Base-by-base conservation (phyloP, 53 echinoderm and acorn worm species). In the Paracentrotus lividus region DNA sequence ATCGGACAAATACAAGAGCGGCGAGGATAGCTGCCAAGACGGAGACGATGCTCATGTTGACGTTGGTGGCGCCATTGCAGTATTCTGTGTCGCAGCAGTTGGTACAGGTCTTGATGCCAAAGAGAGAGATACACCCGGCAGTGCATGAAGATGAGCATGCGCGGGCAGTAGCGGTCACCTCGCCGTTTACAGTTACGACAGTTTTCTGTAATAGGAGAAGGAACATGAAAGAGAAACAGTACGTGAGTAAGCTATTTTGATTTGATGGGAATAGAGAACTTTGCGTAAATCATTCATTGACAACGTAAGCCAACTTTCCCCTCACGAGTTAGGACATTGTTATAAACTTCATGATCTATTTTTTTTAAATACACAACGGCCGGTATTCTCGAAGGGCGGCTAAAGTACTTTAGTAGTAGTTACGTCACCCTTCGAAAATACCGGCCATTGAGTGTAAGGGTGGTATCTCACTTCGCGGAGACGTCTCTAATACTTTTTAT, bases 11-110 rank as follows among this genome's bases (percentile, higher is more conserved):
- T 69, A 34, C 69, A 36, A 69, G 38, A 16, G 69, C 69, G 36
- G 18, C 14, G 18, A 92, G 52, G 54, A 76, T 53, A 38, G 92
- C 54, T 0, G 36, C 77, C 76, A 55, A 23, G 16, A 92, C 49
- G 45, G 77, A 31, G 3, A 54, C 40, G 76, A 92, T 33, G 92
- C 92, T 77, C 27, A 76, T 77, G 27, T 49, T 52, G 54, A 92
- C 32, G 51, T 76, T 77, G 92, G 54, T 77, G 75, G 92, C 92
- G 77, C 92, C 77, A 40, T 92, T 92, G 92, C 92, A 92, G 14
- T 92, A 27, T 5, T 92, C 92, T 2, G 31, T 42, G 52, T 15
- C 53, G 31, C 53, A 68, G 77, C 92, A 92, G 77, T 92, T 52
- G 5, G 75, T 72, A 77, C 92, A 92, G 27, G 76, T 75, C 76